Base-by-base conservation (phyloP, 2,113 vertebrate species). In the Chascanopsetta lugubris region DNA sequence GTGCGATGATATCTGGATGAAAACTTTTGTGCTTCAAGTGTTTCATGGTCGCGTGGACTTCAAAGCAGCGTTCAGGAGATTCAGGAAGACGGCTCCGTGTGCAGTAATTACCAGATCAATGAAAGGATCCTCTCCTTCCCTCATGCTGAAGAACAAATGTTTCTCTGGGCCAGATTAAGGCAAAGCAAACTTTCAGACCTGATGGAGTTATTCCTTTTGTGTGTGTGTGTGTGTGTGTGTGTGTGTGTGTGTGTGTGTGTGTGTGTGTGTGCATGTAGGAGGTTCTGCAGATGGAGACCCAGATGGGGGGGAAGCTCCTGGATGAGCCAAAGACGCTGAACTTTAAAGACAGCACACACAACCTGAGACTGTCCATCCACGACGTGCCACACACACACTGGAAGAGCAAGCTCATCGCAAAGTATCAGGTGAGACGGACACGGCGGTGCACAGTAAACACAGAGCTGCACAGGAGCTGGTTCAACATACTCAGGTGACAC, bases 301-400 rank as follows among this genome's bases (percentile, higher is more conserved):
- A 97, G 90, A 94, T 96, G 93, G 96, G 96, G 0, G 96, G 96
- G 50, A 96, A 96, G 80, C 94, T 98, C 61, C 82, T 98, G 76
- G 96, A 97, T 65, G 96, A 98, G 79, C 96, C 96, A 65, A 98
- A 97, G 90, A 92, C 94, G 51, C 91, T 98, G 79, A 92, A 94
- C 88, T 98, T 98, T 83, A 98, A 98, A 89, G 96, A 96, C 89
- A 98, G 95, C 80, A 94, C 93, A 69, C 95, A 97, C 75, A 97
- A 98, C 78, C 92, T 98, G 72, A 96, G 96, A 76, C 90, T 98
- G 32, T 98, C 96, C 0, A 89, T 98, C 74, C 96, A 98, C 0
- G 95, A 97, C 2, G 88, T 97, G 27, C 85, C 95, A 38, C 95
- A 97, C 81, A 93, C 94, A 45, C 92, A 95, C 60, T 98, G 96